Base-by-base conservation (phyloP, 2,888 invertebrate species). In the Thymelicus sylvestris region DNA sequence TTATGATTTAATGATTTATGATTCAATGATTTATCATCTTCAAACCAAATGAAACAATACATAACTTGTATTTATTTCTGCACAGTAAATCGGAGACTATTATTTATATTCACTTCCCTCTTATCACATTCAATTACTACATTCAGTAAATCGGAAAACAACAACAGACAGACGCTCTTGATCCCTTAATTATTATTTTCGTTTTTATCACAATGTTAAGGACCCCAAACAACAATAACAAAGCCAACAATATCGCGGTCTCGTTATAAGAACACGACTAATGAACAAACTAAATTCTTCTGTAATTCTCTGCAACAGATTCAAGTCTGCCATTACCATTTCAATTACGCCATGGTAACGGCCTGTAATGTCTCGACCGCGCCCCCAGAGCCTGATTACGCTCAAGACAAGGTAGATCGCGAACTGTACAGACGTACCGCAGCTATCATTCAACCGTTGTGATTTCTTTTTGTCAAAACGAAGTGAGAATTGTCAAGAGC, bases 211-310 rank as follows among this genome's bases (percentile, higher is more conserved):
- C 10, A 31, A 12, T 44, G 44, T 44, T 12, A 12, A 12, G 12
- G 12, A 44, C 44, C 8, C 44, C 12, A 12, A 44, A 44, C 31
- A 44, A 44, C 8, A 52, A 52, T 8, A 50, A 52, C 24, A 55
- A 55, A 55, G 8, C 55, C 10, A 7, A 19, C 75, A 69, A 73
- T 77, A 44, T 62, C n/a, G 13, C 41, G 15, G 24, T 59, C 7
- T 19, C 57, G 13, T 81, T 86, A 86, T 80, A 84, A 85, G 83
- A 84, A 83, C 86, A 87, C 86, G 86, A 76, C 75, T 74, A 71
- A 78, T 85, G 86, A 85, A 88, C 86, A 86, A 81, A 74, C 78
- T 76, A 81, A 75, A 81, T 83, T 80, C 80, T 79, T 77, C 69
- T 79, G 79, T 84, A 83, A 85, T 85, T 82, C 80, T 79, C 81